Evolutionary conservation across 2,888 invertebrate species (phyloP).

Genomic region (Ennomos quercinarius): DNA sequence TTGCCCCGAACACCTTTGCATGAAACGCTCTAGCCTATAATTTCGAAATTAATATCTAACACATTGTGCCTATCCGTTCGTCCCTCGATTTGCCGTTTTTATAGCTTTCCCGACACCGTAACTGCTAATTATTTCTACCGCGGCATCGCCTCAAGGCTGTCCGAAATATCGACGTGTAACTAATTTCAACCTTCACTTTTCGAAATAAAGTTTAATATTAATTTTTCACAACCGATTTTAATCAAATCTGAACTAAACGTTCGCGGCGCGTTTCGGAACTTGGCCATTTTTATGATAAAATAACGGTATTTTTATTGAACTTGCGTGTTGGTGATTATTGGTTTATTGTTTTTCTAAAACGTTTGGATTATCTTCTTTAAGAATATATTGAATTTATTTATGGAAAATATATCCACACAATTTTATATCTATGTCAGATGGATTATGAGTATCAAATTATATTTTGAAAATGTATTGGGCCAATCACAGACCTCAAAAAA

Average conservation of each 20-base stretch:
- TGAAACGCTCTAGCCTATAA: constrained; percentile 71
- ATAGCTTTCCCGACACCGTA: constrained; percentile 74
- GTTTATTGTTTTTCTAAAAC: constrained; percentile 40
- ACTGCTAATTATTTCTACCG: constrained; percentile 72
- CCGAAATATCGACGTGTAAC: constrained; percentile 42
- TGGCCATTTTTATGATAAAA: constrained; percentile 41
- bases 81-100: constrained; percentile 78
- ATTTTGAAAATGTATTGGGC: too few species aligned
- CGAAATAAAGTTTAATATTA: constrained; percentile 42
- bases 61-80: constrained; percentile 80
- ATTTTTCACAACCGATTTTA: constrained; percentile 40
- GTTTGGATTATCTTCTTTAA: constrained; percentile 24
- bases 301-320: constrained; percentile 42
- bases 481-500: too few species aligned
- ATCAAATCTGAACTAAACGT: constrained; percentile 52
- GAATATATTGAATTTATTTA: constrained; percentile 12
- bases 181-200: constrained; percentile 47
- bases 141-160: constrained; percentile 64
- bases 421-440: background rate
- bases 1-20: constrained; percentile 75
- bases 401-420: background rate
- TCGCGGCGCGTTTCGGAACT: constrained; percentile 39
- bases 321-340: constrained; percentile 38
- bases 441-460: too few species aligned
- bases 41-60: constrained; percentile 84